Base-by-base conservation (phyloP, 2,888 invertebrate species). In the Cloeon dipterum region DNA sequence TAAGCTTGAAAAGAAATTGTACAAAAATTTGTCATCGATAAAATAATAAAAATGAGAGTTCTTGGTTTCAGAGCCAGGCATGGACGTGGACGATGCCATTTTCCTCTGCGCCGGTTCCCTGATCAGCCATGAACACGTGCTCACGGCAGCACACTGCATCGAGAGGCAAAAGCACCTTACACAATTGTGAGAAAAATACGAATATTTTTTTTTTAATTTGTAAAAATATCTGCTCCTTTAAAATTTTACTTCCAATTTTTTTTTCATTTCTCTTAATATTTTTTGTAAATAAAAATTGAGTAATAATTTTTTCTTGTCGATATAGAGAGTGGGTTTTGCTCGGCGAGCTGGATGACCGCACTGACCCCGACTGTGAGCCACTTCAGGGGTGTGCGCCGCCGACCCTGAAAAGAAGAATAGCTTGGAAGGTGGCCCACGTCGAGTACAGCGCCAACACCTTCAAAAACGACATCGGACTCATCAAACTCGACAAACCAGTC, bases 391-490 rank as follows among this genome's bases (percentile, higher is more conserved):
- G 45, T 34, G 44, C 44, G 3, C 42, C 40, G 5, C 35, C 32
- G 1, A 39, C 37, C 2, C 42, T 45, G 38, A 43, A 45, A 25
- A 39, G 46, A 32, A 14, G 14, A 4, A 38, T 44, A 1, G 37
- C 38, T 8, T 33, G 37, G 11, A 20, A 38, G n/a, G 20, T 38
- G 10, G 33, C 34, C 3, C 46, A 46, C 34, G 36, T 39, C 13
- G 13, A 23, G 1, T 47, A 45, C 34, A 40, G 46, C 37, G 34
- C 10, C 5, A 39, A 40, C 10, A 38, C 23, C n/a, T 43, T 42
- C 16, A 41, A 42, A 18, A 37, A 46, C 41, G 47, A 47, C 37
- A 38, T 47, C 25, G 46, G 45, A 4, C 39, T 47, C 19, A 26
- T 47, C 16, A 39, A 43, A 2, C 42, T 47, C 23, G 41, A 40